Percentiles rank a stretch among this genome's conserved stretches.
Conservation (phyloP, 2,888 invertebrate species). For the Andrena fulva region DNA sequence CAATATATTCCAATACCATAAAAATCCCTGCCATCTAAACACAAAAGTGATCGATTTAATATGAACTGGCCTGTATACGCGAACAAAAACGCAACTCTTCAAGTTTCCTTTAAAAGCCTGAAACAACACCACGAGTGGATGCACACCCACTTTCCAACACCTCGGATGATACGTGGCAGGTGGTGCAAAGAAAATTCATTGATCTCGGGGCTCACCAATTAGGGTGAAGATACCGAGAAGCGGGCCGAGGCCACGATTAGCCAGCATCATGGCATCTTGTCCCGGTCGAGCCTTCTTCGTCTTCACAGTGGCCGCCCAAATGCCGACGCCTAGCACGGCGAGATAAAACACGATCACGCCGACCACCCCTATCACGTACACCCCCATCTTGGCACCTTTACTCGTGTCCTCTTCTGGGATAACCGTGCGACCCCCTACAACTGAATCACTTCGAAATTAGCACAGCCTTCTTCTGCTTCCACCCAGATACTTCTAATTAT, state of each 20-base stretch:
- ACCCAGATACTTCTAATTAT: not conserved
- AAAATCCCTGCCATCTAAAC: too few species aligned
- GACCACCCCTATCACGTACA: constrained; percentile 87
- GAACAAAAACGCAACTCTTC: too few species aligned
- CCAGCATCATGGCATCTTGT: constrained; percentile 89
- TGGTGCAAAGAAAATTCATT: not conserved
- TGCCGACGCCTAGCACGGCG: constrained; percentile 88
- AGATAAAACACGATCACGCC: constrained; percentile 89
- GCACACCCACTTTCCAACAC: not conserved
- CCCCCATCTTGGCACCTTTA: constrained; percentile 75
- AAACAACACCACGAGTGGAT: not conserved
- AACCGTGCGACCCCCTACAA: constrained; percentile 54
- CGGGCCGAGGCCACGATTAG: constrained; percentile 89
- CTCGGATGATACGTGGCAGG: not conserved
- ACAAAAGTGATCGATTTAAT: too few species aligned
- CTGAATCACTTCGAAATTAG: constrained; percentile 33
- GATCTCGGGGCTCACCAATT: constrained; percentile 86
- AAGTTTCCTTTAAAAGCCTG: too few species aligned
- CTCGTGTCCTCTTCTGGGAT: constrained; percentile 46
- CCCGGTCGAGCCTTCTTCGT: constrained; percentile 86
- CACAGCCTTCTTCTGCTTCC: not conserved
- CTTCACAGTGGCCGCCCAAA: constrained; percentile 86
- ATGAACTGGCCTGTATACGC: too few species aligned
- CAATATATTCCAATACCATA: too few species aligned
- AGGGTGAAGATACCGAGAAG: constrained; percentile 90